Base-by-base conservation (phyloP, 92 coral and sea anemone genomes). In the Palythoa grandiflora region DNA sequence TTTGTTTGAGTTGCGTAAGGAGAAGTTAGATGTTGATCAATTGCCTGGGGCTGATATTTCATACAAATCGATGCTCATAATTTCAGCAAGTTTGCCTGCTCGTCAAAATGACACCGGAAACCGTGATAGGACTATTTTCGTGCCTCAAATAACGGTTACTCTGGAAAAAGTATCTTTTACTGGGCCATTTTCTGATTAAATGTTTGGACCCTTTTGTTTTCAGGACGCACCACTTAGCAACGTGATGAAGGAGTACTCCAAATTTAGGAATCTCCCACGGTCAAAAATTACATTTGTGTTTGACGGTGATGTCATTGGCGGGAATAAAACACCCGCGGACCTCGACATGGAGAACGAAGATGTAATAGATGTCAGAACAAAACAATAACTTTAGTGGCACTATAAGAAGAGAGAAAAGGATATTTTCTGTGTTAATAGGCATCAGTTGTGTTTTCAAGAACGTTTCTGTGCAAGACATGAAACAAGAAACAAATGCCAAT, bases 261-360 rank as follows among this genome's bases (percentile, higher is more conserved):
- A 92, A 78, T 97, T 94, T 65, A 88, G 97, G 77, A 84, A 91
- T 13, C 87, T 93, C 3, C 87, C 93, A 17, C 79, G 85, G n/a
- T 91, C 96, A n/a, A 90, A 90, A 44, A 87, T 95, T 12, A 89
- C 85, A 60, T 95, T 97, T 84, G 63, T 65, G 36, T 95, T 97
- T 72, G 99, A 97, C 83, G 99, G 98, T 0, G 99, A 97, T 57
- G 79, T 54, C 38, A 89, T 95, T 38, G 84, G 44, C 3, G 94
- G 97, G 54, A 88, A 71, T 13, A 92, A 95, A 87, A 93, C 96
- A n/a, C 97, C 98, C 7, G 95, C 83, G 5, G 98, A 93, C 21
- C 92, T 97, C 7, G 99, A 95, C 66, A 95, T 97, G 97, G 98
- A 97, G 51, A 94, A 97, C 36, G 99, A 94, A 16, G 89, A 95